These are phyloP conservation scores for Creontiades dilutus DNA, from an alignment of 2,888 invertebrate species.

Conservation along the genomic window DNA sequence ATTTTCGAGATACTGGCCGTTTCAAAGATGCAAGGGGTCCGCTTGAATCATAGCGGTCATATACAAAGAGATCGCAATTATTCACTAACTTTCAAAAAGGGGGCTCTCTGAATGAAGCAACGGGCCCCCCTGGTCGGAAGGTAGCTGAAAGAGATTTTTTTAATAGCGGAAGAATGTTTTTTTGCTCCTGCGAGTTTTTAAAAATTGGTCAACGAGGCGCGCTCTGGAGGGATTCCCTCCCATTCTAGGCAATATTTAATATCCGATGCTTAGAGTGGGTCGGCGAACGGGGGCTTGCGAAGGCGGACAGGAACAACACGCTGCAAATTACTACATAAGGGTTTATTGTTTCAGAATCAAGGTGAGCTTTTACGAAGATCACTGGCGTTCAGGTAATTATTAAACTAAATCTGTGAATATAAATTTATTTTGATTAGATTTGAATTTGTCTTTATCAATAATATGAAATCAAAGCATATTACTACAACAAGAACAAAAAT, in stretches of 20 bases:
- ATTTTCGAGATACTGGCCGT: slow-evolving; percentile 18
- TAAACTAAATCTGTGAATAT: too few species aligned
- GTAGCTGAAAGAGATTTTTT: slow-evolving; percentile 46
- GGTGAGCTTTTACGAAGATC: too few species aligned
- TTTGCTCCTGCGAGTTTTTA: not conserved
- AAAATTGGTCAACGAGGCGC: slow-evolving; percentile 28
- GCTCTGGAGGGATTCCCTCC: not conserved
- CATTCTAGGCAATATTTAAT: not conserved
- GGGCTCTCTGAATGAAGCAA: not conserved
- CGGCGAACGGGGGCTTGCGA: not conserved
- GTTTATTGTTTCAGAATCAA: too few species aligned
- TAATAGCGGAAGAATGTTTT: slow-evolving; percentile 25
- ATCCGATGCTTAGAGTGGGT: not conserved
- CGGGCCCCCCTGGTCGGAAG: not conserved
- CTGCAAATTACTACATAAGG: too few species aligned
- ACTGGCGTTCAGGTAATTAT: too few species aligned
- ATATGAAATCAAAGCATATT: too few species aligned
- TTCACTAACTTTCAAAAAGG: not conserved
- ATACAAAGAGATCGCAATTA: slow-evolving; percentile 44
- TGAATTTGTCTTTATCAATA: too few species aligned
- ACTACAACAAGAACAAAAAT: too few species aligned
- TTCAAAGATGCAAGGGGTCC: slow-evolving; percentile 44
- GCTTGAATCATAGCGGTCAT: slow-evolving; percentile 54
- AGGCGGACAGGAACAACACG: too few species aligned
- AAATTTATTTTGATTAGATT: too few species aligned